Evolutionary conservation across 2,113 vertebrate species (phyloP).

Genomic region (Mystacornis crossleyi): DNA sequence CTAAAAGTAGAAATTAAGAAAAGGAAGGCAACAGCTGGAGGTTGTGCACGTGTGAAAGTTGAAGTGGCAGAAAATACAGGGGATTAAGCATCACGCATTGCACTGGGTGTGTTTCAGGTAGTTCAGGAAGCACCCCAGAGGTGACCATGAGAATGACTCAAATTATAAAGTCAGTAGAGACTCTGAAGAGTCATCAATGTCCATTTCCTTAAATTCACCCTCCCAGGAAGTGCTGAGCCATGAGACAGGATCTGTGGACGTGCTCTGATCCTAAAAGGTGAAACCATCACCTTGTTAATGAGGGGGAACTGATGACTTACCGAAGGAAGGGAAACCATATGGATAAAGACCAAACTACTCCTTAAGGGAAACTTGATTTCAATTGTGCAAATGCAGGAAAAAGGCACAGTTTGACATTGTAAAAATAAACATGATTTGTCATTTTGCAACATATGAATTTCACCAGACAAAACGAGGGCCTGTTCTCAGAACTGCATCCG

Average conservation of each 20-base stretch:
- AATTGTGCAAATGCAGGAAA: not conserved
- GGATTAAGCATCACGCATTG: not conserved
- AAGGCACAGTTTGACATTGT: conserved; percentile 23
- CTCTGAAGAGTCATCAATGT: not conserved
- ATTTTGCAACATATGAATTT: conserved; percentile 6
- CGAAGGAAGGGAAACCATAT: conserved; percentile 37
- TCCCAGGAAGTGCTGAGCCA: not conserved
- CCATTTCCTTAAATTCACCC: not conserved
- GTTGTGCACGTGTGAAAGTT: not conserved
- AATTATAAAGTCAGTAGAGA: not conserved
- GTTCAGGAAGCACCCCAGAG: not conserved
- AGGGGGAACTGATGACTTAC: conserved; percentile 44
- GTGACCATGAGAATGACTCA: not conserved
- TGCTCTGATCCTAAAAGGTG: not conserved
- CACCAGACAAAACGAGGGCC: not conserved
- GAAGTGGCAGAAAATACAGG: not conserved
- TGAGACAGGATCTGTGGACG: not conserved
- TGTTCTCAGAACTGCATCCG: not conserved
- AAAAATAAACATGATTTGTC: conserved; percentile 48
- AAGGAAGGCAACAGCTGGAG: not conserved
- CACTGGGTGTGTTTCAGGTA: not conserved
- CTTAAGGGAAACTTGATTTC: conserved; percentile 41
- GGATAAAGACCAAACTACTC: conserved; percentile 25
- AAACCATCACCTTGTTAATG: conserved; percentile 50
- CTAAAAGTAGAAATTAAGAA: not conserved